Base-by-base conservation (phyloP, 2,888 invertebrate genomes). In the Perizoma affinitatum region DNA sequence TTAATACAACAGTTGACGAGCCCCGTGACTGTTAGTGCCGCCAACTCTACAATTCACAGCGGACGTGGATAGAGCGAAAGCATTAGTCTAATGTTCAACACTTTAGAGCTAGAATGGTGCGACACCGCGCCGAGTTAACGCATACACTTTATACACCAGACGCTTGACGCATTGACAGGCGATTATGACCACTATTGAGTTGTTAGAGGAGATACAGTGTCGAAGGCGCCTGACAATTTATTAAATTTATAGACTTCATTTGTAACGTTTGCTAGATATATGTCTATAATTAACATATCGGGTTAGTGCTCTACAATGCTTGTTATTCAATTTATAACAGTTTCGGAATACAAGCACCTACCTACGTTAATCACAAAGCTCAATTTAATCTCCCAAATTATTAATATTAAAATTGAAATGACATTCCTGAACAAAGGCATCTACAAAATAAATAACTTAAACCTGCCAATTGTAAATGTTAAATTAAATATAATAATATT, bases 61-160 rank as follows among this genome's bases (percentile, higher is more conserved):
- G 79, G 88, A 88, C 87, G 80, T 83, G 79, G 84, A 89, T 79
- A 70, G 78, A 89, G 77, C 73, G 79, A 72, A 63, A 68, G 74
- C 83, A 87, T 90, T 88, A 85, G 79, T 87, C 78, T 85, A 85
- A 87, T 82, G 84, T 78, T 82, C 82, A 80, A 78, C 80, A 79
- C 82, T 87, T 87, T 80, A 81, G 77, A 78, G 72, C 78, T 79
- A 86, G 79, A 87, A 84, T 80, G 63, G 79, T 80, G 69, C 71
- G 80, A 81, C 82, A 79, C 73, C 70, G 73, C 68, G 72, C 70
- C 65, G 66, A 67, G 74, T 73, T 82, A 82, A 83, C 78, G 79
- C 78, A 76, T 75, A 75, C 78, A 79, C 79, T 83, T 83, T 80
- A 78, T 75, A 78, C 61, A 61, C 65, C 60, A 69, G 75, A 76